phyloP scores from a whole-genome alignment of 2,888 invertebrate genomes.

The Lomographa bimaculata region DNA sequence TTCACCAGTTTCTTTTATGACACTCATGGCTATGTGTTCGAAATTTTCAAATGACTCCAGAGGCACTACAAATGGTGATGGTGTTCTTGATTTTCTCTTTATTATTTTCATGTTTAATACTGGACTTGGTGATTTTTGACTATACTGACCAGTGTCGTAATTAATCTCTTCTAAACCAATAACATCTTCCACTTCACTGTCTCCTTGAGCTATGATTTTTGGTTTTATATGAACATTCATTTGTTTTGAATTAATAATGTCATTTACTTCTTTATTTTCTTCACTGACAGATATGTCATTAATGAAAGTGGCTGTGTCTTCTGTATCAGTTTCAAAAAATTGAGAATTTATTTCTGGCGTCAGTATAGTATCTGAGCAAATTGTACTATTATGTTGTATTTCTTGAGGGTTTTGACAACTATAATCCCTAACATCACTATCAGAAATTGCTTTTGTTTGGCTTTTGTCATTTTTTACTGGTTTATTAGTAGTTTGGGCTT shows the following conservation, averaged over 20 bases:
- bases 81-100: conserved; percentile 32
- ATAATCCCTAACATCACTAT: background rate
- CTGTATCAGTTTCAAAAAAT: conserved; percentile 3
- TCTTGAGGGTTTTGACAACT: background rate
- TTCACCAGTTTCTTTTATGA: conserved; percentile 48
- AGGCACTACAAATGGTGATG: conserved; percentile 49
- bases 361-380: background rate
- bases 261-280: too few species aligned
- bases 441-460: background rate
- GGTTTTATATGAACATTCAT: too few species aligned
- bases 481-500: too few species aligned
- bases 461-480: too few species aligned
- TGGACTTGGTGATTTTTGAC: conserved; percentile 45
- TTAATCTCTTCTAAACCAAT: conserved; percentile 14
- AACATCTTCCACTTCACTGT: background rate
- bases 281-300: too few species aligned
- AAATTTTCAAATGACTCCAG: conserved; percentile 67
- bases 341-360: background rate
- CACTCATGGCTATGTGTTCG: conserved; percentile 55
- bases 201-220: too few species aligned
- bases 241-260: too few species aligned
- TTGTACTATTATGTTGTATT: background rate
- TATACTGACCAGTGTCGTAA: conserved; percentile 25
- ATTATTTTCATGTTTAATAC: conserved; percentile 44
- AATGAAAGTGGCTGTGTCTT: conserved; percentile 8